Evolutionary conservation across 2,888 invertebrate species (phyloP).

Genomic region (Ophion slaviceki): DNA sequence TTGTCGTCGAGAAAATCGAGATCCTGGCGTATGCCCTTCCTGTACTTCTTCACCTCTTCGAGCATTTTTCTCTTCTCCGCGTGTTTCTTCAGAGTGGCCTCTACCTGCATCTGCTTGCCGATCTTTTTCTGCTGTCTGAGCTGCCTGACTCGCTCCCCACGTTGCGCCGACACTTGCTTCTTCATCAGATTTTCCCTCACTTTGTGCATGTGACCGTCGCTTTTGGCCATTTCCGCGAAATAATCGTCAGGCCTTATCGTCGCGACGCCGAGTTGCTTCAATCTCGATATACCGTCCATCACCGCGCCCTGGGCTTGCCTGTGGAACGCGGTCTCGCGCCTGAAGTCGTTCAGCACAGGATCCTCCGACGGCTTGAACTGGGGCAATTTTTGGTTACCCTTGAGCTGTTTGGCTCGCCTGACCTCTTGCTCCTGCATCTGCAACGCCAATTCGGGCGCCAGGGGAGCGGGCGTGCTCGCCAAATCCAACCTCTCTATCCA

Average conservation of each 20-base stretch:
- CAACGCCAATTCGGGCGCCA: slow-evolving; percentile 93
- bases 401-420: slow-evolving; percentile 87
- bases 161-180: slow-evolving; percentile 93
- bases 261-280: slow-evolving; percentile 90
- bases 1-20: slow-evolving; percentile 92
- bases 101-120: slow-evolving; percentile 94
- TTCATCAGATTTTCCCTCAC: slow-evolving; percentile 92
- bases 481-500: slow-evolving; percentile 96
- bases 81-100: slow-evolving; percentile 92
- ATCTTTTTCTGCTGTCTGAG: slow-evolving; percentile 96
- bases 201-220: slow-evolving; percentile 99
- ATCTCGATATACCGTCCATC: slow-evolving; percentile 90
- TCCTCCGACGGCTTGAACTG: slow-evolving; percentile 88
- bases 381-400: slow-evolving; percentile 89
- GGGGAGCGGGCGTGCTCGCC: slow-evolving; percentile 90
- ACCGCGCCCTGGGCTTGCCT: slow-evolving; percentile 95
- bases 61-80: slow-evolving; percentile 96
- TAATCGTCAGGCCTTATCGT: slow-evolving; percentile 97
- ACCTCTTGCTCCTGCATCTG: slow-evolving; percentile 91
- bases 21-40: slow-evolving; percentile 92
- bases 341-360: slow-evolving; percentile 95
- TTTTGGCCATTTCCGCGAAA: slow-evolving; percentile 99
- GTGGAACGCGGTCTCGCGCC: slow-evolving; percentile 94
- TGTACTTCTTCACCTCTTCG: slow-evolving; percentile 96
- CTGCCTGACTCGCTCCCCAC: slow-evolving; percentile 95